Evolutionary conservation across 2,113 vertebrate species (phyloP).

Genomic region (Hypomesus transpacificus): DNA sequence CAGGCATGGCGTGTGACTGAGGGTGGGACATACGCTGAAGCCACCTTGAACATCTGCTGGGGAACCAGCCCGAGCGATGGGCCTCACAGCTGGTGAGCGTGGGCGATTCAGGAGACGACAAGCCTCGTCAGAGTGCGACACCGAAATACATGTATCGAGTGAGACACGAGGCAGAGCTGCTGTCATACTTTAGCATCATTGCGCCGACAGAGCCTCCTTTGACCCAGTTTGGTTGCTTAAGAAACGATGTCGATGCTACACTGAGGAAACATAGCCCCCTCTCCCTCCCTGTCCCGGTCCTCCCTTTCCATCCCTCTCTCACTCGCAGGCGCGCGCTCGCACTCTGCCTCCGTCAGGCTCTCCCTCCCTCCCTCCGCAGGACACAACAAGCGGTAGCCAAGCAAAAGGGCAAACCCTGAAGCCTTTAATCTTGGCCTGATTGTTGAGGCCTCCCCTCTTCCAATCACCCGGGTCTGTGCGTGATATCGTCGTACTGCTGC

Average conservation of each 20-base stretch:
- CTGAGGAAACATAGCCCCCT: conserved; percentile 43
- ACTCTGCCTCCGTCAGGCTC: conserved; percentile 27
- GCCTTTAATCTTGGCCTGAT: conserved; percentile 87
- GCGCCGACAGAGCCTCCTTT: conserved; percentile 43
- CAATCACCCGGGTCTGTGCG: conserved; percentile 76
- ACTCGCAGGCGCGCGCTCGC: conserved; percentile 22
- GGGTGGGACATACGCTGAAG: conserved; percentile 17
- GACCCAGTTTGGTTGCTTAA: conserved; percentile 52
- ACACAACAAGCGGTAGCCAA: conserved; percentile 56
- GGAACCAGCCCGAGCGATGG: conserved; percentile 14
- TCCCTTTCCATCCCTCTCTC: conserved; percentile 33
- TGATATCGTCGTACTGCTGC: conserved; percentile 80
- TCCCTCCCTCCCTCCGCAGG: conserved; percentile 42
- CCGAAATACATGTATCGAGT: conserved; percentile 16
- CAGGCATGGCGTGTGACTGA: conserved; percentile 25
- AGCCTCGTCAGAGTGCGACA: conserved; percentile 6
- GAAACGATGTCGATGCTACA: conserved; percentile 56
- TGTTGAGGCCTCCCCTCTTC: conserved; percentile 74
- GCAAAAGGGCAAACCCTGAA: conserved; percentile 77
- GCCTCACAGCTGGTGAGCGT: neutral
- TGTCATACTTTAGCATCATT: conserved; percentile 23
- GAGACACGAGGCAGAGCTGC: conserved; percentile 6
- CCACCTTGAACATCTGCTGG: conserved; percentile 43
- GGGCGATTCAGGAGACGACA: neutral
- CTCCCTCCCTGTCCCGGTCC: conserved; percentile 42